A percentile compares a stretch with the other conserved stretches of the same genome.
These are phyloP conservation scores for Cremastinae sp. DNA, from an alignment of 2,888 invertebrate genomes.

Conservation along the genomic window DNA sequence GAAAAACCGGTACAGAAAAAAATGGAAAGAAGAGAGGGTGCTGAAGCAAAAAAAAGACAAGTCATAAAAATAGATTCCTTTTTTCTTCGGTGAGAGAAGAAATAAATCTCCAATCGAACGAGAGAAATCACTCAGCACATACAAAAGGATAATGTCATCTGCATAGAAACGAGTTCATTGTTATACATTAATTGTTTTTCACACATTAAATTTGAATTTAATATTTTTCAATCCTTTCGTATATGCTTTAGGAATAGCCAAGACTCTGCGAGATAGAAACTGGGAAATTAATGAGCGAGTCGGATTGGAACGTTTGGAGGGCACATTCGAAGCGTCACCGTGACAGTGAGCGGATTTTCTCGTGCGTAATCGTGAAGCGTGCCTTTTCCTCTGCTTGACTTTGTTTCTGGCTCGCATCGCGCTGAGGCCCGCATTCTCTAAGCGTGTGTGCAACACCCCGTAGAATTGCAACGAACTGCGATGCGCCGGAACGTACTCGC, in stretches of 20 bases:
- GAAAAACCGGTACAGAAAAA: not conserved
- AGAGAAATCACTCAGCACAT: too few species aligned
- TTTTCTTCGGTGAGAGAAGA: conserved; percentile 1
- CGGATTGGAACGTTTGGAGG: conserved; percentile 75
- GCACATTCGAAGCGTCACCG: conserved; percentile 77
- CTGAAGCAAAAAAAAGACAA: not conserved
- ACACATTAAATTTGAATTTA: too few species aligned
- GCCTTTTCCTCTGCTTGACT: conserved; percentile 45
- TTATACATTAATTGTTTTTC: too few species aligned
- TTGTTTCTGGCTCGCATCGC: conserved; percentile 30
- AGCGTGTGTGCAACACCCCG: conserved; percentile 55
- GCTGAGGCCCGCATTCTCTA: not conserved
- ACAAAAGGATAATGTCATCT: too few species aligned
- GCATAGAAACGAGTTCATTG: too few species aligned
- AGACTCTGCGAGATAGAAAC: conserved; percentile 48
- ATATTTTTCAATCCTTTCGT: too few species aligned
- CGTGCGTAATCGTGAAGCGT: conserved; percentile 67
- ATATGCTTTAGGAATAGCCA: not conserved
- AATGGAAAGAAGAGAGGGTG: not conserved
- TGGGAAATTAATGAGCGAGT: conserved; percentile 71
- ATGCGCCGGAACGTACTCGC: conserved; percentile 54
- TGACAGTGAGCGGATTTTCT: conserved; percentile 71
- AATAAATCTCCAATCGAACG: too few species aligned
- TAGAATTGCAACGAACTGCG: conserved; percentile 58
- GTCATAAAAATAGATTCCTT: not conserved